Percentiles rank a stretch among this genome's conserved stretches.
These are phyloP conservation scores for Sebastes variabilis DNA, from an alignment of 2,797 vertebrate genomes.

Conservation along the genomic window DNA sequence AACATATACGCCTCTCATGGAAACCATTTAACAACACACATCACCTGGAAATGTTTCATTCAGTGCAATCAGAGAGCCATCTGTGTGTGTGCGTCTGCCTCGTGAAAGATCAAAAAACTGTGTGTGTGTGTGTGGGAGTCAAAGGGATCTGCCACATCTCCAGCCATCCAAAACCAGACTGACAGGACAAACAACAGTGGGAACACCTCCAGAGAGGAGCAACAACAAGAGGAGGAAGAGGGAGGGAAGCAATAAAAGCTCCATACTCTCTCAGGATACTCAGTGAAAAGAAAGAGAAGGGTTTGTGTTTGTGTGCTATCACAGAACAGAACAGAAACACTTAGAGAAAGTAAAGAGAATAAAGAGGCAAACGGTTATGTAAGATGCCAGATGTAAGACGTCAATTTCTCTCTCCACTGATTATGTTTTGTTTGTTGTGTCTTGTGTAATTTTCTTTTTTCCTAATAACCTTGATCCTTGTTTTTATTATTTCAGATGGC, in stretches of 20 bases:
- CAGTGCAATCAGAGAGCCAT: slow-evolving; percentile 29
- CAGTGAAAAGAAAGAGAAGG: background rate
- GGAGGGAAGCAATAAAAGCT: slow-evolving; percentile 31
- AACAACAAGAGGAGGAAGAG: slow-evolving; percentile 7
- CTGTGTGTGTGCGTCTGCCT: slow-evolving; percentile 9
- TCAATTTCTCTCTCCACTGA: background rate
- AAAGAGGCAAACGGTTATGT: slow-evolving; percentile 3
- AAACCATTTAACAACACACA: slow-evolving; percentile 35
- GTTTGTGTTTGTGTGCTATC: slow-evolving; percentile 16
- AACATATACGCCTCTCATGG: slow-evolving; percentile 7
- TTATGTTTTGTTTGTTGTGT: slow-evolving; percentile 9
- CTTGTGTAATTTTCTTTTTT: slow-evolving; percentile 16
- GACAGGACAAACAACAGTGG: slow-evolving; percentile 43
- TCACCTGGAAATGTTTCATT: slow-evolving; percentile 37
- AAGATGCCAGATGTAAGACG: slow-evolving; percentile 13
- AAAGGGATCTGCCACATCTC: slow-evolving; percentile 15
- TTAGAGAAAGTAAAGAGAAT: background rate
- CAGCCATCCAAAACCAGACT: slow-evolving; percentile 34
- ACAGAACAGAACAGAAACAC: slow-evolving; percentile 13
- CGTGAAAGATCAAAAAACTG: background rate
- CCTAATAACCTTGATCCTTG: background rate
- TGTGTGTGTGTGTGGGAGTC: slow-evolving; percentile 18
- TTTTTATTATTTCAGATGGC: background rate
- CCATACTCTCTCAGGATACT: slow-evolving; percentile 32
- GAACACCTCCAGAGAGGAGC: slow-evolving; percentile 23